These are phyloP conservation scores for Arion vulgaris DNA, from an alignment of 1,140 invertebrate genomes.

Conservation along the genomic window DNA sequence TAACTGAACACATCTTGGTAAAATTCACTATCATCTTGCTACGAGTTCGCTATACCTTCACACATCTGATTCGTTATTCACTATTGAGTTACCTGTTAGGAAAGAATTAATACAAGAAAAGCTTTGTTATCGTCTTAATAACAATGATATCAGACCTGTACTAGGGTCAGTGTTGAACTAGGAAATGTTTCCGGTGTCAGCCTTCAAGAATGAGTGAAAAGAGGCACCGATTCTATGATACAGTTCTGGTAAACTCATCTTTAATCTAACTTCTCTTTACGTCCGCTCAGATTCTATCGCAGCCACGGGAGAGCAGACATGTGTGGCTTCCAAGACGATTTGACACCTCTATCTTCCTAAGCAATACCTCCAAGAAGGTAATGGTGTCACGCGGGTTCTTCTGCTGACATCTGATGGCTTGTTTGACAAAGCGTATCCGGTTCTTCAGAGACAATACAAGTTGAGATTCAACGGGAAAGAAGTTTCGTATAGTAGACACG, in stretches of 20 bases:
- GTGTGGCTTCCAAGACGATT: not conserved
- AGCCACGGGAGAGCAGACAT: not conserved
- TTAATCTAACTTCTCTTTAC: not conserved
- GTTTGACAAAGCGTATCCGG: constrained; percentile 3
- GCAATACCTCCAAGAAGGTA: not conserved
- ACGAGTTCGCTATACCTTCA: no score
- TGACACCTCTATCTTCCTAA: not conserved
- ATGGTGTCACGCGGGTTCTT: not conserved
- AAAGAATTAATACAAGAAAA: no score
- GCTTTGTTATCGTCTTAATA: no score
- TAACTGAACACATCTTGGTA: no score
- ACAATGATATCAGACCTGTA: not conserved
- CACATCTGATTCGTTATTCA: no score
- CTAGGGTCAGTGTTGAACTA: not conserved
- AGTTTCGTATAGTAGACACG: not conserved
- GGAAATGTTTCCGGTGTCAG: not conserved
- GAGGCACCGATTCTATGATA: not conserved
- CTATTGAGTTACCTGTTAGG: no score
- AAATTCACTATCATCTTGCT: no score
- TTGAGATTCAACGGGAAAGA: not conserved
- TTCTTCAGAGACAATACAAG: not conserved
- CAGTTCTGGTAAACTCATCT: not conserved
- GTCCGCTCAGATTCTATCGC: not conserved
- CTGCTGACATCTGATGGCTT: constrained; percentile 8
- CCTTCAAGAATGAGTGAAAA: not conserved